Percentiles rank a stretch among this genome's conserved stretches.
Conservation (phyloP, 2,888 invertebrate species). For the Limnephilus rhombicus region DNA sequence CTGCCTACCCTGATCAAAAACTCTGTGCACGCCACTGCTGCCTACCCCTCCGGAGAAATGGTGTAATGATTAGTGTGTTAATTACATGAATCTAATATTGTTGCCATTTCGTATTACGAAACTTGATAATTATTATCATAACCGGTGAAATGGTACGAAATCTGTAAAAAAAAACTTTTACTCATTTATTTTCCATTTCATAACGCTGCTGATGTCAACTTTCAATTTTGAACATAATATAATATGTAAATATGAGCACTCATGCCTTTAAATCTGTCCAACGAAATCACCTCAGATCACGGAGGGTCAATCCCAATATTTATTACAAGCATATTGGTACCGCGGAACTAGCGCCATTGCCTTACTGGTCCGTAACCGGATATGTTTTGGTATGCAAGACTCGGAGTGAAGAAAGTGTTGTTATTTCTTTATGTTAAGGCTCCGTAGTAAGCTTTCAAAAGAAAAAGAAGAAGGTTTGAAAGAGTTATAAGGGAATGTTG, state of each 20-base stretch:
- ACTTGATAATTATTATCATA: neutral
- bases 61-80: too few species aligned
- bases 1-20: too few species aligned
- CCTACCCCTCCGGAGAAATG: too few species aligned
- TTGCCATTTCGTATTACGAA: neutral
- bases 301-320: conserved; percentile 30
- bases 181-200: neutral
- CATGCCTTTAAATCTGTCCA: conserved; percentile 2
- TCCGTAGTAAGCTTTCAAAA: too few species aligned
- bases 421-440: neutral
- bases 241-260: conserved; percentile 14
- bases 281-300: conserved; percentile 18
- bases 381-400: neutral
- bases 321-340: conserved; percentile 9
- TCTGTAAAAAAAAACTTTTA: neutral
- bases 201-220: neutral
- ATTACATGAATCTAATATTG: neutral
- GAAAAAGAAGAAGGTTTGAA: too few species aligned
- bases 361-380: conserved; percentile 14
- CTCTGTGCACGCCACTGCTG: too few species aligned
- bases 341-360: conserved; percentile 10
- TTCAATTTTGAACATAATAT: neutral
- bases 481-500: too few species aligned
- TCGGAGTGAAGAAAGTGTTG: neutral
- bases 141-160: neutral